phyloP scores from a whole-genome alignment of 2,888 invertebrate species.

The Pelosia muscerda region DNA sequence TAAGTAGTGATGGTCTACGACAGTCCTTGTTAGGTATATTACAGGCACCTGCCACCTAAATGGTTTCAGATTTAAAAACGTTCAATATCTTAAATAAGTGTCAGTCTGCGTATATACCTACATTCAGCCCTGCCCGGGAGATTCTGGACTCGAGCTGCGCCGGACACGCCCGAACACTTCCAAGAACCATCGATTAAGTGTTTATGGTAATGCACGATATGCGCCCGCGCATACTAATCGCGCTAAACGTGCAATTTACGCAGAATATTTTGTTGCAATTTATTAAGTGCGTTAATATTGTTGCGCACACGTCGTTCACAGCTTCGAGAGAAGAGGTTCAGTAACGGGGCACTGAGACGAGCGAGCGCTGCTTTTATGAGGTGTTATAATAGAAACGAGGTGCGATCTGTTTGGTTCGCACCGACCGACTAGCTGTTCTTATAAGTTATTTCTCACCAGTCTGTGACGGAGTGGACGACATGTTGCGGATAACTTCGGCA shows the following conservation, averaged over 20 bases:
- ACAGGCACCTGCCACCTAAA: too few relatives aligned
- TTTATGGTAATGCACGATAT: conserved; percentile 45
- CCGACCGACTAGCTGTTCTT: neutral
- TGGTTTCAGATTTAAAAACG: neutral
- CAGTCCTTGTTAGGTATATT: neutral
- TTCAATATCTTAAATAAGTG: neutral
- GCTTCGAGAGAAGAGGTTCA: conserved; percentile 11
- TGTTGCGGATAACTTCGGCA: neutral
- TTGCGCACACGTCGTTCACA: conserved; percentile 7
- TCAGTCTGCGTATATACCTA: neutral
- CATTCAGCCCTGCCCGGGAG: neutral
- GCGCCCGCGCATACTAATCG: conserved; percentile 47
- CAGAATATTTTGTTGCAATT: conserved; percentile 34
- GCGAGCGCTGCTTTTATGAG: conserved; percentile 9
- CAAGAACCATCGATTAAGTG: conserved; percentile 43
- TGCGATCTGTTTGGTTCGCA: conserved; percentile 13
- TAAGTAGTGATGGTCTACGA: neutral
- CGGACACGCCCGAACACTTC: conserved; percentile 26
- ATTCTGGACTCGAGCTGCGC: conserved; percentile 5
- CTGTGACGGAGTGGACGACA: neutral
- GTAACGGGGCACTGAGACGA: conserved; percentile 5
- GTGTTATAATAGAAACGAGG: conserved; percentile 13
- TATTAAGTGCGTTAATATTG: conserved; percentile 29
- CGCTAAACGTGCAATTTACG: conserved; percentile 37
- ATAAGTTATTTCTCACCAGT: conserved; percentile 10